Percentiles rank a stretch among this genome's conserved stretches.
Evolutionary conservation across 2,888 invertebrate species (phyloP).

Genomic region (Ethmia dodecea): DNA sequence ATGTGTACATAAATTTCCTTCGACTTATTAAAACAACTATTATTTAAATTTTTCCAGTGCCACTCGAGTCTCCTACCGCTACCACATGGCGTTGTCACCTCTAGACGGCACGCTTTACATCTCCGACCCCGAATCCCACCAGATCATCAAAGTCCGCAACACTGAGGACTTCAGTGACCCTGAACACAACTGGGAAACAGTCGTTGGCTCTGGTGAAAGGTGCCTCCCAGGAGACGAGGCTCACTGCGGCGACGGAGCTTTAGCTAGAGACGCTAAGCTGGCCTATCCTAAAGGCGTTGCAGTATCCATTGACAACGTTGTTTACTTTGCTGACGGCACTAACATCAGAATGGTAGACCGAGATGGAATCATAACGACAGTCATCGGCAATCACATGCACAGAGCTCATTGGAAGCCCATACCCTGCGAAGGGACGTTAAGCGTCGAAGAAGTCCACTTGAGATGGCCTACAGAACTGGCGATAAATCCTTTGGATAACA

Average conservation of each 20-base stretch:
- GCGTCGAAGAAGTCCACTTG: constrained; percentile 94
- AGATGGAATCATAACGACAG: constrained; percentile 94
- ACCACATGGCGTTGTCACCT: constrained; percentile 97
- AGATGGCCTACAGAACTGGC: constrained; percentile 98
- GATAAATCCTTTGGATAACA: constrained; percentile 95
- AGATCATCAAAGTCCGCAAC: constrained; percentile 92
- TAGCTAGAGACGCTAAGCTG: constrained; percentile 94
- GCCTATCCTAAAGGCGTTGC: constrained; percentile 98
- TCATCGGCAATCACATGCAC: constrained; percentile 95
- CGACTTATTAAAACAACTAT: no score
- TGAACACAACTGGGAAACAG: constrained; percentile 95
- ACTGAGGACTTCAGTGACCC: constrained; percentile 90
- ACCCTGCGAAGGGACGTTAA: constrained; percentile 93
- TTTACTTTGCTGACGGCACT: constrained; percentile 97
- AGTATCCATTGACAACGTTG: constrained; percentile 92
- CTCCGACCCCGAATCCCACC: constrained; percentile 96
- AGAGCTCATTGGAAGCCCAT: constrained; percentile 96
- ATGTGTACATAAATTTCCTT: background rate
- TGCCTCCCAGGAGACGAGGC: constrained; percentile 96
- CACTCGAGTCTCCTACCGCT: constrained; percentile 95
- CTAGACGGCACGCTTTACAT: constrained; percentile 95
- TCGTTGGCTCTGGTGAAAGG: constrained; percentile 96
- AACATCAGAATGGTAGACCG: constrained; percentile 95
- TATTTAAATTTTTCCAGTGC: constrained; percentile 81
- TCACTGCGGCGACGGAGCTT: constrained; percentile 96